phyloP scores from a whole-genome alignment of 2,888 invertebrate genomes.

The Heliothis peltigera region DNA sequence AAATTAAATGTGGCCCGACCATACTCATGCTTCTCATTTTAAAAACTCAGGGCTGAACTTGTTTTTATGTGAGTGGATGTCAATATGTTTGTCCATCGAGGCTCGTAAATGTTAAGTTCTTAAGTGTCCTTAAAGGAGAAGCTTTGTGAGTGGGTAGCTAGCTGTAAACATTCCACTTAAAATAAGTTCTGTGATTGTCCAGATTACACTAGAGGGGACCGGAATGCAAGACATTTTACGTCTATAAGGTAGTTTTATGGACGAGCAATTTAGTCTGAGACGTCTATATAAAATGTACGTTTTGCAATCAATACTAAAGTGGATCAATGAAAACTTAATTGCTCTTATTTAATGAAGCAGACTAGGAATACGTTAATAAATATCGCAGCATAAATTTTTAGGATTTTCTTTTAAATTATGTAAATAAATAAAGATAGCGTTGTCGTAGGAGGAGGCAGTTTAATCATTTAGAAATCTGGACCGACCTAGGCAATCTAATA shows the following conservation, averaged over 20 bases:
- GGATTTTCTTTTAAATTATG: too few relatives aligned
- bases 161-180: slow-evolving; percentile 31
- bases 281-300: neutral
- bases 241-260: neutral
- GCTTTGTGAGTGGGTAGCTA: slow-evolving; percentile 23
- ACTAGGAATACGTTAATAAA: neutral
- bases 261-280: neutral
- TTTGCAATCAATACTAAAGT: neutral
- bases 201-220: slow-evolving; percentile 8
- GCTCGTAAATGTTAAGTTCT: slow-evolving; percentile 33
- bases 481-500: too few relatives aligned
- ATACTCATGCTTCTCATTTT: neutral
- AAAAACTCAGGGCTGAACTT: neutral
- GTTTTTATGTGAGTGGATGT: neutral
- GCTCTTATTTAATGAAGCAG: neutral
- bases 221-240: slow-evolving; percentile 4
- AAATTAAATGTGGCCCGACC: neutral
- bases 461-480: too few relatives aligned
- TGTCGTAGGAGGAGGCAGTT: too few relatives aligned
- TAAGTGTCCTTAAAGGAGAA: slow-evolving; percentile 31
- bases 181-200: slow-evolving; percentile 23
- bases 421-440: too few relatives aligned
- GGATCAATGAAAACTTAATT: neutral
- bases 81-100: slow-evolving; percentile 8
- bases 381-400: neutral